Conservation (phyloP, 1,140 invertebrate species). For the Berghia stephanieae region DNA sequence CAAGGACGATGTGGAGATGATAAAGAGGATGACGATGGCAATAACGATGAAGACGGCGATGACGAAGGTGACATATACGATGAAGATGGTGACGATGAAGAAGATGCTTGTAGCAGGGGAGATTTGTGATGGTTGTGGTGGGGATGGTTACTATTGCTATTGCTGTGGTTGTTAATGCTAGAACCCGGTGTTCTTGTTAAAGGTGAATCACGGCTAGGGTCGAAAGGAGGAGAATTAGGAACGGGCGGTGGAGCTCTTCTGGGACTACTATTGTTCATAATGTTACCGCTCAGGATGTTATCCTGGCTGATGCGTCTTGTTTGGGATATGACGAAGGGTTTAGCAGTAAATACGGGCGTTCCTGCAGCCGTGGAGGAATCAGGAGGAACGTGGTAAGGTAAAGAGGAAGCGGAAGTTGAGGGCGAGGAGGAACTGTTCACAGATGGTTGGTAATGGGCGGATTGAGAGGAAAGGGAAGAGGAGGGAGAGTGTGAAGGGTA, state of each 20-base stretch:
- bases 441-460: not conserved
- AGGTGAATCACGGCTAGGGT: not conserved
- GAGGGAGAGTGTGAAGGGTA: not conserved
- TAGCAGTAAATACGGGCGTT: not conserved
- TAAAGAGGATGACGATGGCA: not conserved
- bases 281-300: too few relatives aligned
- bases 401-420: not conserved
- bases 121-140: not conserved
- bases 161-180: constrained; percentile 1
- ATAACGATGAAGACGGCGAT: not conserved
- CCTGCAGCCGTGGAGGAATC: not conserved
- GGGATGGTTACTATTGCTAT: not conserved
- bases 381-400: not conserved
- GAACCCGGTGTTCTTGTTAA: not conserved
- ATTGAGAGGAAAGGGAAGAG: not conserved
- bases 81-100: not conserved
- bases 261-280: too few relatives aligned
- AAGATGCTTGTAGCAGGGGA: not conserved
- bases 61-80: not conserved
- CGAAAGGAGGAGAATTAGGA: not conserved
- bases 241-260: not conserved
- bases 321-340: not conserved
- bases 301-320: not conserved
- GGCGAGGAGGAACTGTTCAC: not conserved
- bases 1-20: not conserved